Percentiles rank a stretch among this genome's conserved stretches.
These are phyloP conservation scores for Benitochromis conjunctus DNA, from an alignment of 2,113 vertebrate species.

Conservation along the genomic window DNA sequence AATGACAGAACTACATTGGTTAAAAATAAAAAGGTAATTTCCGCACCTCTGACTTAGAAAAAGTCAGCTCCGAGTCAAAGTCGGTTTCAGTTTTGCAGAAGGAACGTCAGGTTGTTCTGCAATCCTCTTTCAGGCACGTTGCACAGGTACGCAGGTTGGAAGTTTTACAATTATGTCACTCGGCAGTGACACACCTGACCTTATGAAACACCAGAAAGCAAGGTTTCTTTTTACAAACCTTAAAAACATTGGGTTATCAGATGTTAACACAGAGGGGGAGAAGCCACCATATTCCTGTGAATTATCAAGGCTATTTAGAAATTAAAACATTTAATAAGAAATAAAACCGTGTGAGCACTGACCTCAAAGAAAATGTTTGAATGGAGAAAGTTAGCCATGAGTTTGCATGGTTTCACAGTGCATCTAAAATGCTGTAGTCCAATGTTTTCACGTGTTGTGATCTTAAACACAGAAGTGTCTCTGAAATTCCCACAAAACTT, in stretches of 20 bases:
- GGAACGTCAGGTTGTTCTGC: background rate
- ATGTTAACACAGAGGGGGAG: background rate
- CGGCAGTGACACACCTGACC: fast-evolving
- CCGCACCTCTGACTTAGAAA: fast-evolving
- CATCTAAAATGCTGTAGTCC: background rate
- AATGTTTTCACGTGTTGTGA: background rate
- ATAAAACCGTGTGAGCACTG: background rate
- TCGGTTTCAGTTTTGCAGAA: background rate
- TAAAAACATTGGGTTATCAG: background rate
- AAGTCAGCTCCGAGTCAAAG: background rate
- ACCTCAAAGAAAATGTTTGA: background rate
- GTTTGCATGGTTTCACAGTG: background rate
- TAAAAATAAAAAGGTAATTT: background rate
- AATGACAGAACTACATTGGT: background rate
- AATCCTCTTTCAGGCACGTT: background rate
- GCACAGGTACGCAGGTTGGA: background rate
- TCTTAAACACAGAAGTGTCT: background rate
- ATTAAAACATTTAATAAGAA: background rate
- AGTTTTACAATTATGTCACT: fast-evolving
- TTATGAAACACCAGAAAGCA: background rate
- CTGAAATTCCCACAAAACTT: background rate
- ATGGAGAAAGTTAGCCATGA: background rate
- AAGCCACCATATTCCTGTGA: background rate
- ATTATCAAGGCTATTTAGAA: background rate
- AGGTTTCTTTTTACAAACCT: background rate